Base-by-base conservation (phyloP, 2,888 invertebrate species). In the Nemotelus pantherinus region DNA sequence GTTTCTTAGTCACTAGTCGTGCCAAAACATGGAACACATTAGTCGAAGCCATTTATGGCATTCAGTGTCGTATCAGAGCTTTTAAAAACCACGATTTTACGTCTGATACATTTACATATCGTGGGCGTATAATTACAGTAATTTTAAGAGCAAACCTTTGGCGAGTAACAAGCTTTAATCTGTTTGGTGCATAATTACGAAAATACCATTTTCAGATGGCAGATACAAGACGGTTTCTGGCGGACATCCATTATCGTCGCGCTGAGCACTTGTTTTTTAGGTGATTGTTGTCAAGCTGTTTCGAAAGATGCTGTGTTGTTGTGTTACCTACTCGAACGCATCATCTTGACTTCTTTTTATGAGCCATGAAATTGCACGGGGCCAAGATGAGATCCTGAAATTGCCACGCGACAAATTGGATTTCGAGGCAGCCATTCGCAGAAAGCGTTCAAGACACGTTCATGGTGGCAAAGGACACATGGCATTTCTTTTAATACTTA, bases 401-500 rank as follows among this genome's bases (percentile, higher is more conserved):
- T 77, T 67, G 76, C 67, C 67, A 67, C 76, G 76, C 76, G 76
- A 77, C 76, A 77, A 77, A 77, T 77, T 77, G 68, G 68, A 57
- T 77, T 76, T 57, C 76, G 25, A 50, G 63, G 10, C 75, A 63
- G 63, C 71, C 44, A 44, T 72, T 72, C 71, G 10, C 45, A 55
- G 71, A 57, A 71, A 3, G 25, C 9, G 47, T 48, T 48, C 39
- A 4, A 5, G 39, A 50, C 39, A 43, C 64, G 44, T 65, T 10
- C 45, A 65, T 25, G 48, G 7, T 48, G 5, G 50, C 25, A 6
- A 47, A 68, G 67, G 67, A 68, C 25, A 25, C 67, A 48, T 25
- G 43, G 5, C 41, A 48, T 48, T 50, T 68, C 48, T 39, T 48
- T 39, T 47, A 5, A 44, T 48, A 48, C 39, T 6, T 50, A 44